Conservation (phyloP, 64 coral and sea anemone species). For the Stichodactyla helianthus region DNA sequence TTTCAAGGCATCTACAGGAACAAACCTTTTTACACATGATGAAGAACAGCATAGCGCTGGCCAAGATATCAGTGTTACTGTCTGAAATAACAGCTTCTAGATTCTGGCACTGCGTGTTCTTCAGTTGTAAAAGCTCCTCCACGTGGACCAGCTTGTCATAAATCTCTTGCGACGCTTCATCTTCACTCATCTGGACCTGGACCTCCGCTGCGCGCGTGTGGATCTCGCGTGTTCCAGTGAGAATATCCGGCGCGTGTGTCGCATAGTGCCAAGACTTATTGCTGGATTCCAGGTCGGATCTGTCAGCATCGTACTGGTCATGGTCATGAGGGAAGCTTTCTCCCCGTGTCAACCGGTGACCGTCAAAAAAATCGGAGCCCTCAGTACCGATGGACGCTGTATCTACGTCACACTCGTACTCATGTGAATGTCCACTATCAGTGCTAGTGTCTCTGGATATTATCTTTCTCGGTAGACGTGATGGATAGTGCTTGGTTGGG, state of each 20-base stretch:
- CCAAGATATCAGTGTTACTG: background rate
- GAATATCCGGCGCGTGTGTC: slow-evolving; percentile 18
- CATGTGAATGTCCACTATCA: background rate
- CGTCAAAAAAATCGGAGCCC: background rate
- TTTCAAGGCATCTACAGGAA: background rate
- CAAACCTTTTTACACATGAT: slow-evolving; percentile 20
- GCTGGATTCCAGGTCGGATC: slow-evolving; percentile 19
- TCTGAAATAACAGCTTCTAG: background rate
- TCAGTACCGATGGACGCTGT: background rate
- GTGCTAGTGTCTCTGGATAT: slow-evolving; percentile 12
- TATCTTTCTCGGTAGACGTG: slow-evolving; percentile 12
- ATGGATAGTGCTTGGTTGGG: background rate
- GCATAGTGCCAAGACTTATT: slow-evolving; percentile 4
- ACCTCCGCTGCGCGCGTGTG: background rate
- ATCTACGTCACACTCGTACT: background rate
- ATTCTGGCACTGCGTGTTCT: background rate
- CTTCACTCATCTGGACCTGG: slow-evolving; percentile 20
- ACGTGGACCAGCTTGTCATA: background rate
- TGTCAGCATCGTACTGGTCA: slow-evolving; percentile 14
- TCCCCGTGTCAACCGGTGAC: background rate
- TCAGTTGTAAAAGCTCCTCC: background rate
- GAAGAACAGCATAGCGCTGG: slow-evolving; percentile 11
- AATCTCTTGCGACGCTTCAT: background rate
- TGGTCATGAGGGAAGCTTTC: background rate
- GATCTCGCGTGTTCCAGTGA: slow-evolving; percentile 11